Base-by-base conservation (phyloP, 1,140 invertebrate species). In the Drosophila simulans region DNA sequence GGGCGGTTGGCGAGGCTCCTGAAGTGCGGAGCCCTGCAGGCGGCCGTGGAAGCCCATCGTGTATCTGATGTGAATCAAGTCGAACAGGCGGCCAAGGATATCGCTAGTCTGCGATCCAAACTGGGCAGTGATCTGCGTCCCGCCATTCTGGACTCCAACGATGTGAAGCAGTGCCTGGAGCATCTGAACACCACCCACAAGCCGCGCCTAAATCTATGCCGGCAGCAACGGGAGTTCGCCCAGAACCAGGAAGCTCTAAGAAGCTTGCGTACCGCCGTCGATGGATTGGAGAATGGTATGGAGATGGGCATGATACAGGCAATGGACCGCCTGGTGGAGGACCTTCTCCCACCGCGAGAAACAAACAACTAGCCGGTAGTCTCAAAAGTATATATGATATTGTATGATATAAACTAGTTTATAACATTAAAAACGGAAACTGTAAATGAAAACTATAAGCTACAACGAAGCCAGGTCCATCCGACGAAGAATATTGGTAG, bases 201-300 rank as follows among this genome's bases (percentile, higher is more conserved):
- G 5, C 35, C 74, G 1, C 74, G 77, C 40, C 1, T 1, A 0
- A 39, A 71, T 27, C 62, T 90, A 4, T 34, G 58, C 10, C 70
- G 74, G 3, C 63, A 81, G 7, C 73, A 91, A 43, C 25, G 15
- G 0, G 66, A 72, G 31, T 57, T 65, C 27, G 68, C 77, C 34
- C 42, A 59, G 0, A 89, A 74, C 12, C 45, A 45, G 0, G 69
- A 78, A 20, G 55, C 64, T 0, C 27, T 78, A 1, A 57, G 59
- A 0, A 34, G 45, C 0, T 27, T 88, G 7, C 53, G 42, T 13
- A 51, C 40, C 1, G 54, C 53, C 12, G 45, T 77, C 17, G 76
- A 89, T n/a, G 64, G 13, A 12, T 42, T 80, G 12, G 82, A 88
- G 27, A 71, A 45, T 5, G 63, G 27, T 2, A 25, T 91, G 15